Evolutionary conservation across 2,113 vertebrate genomes (phyloP).

Genomic region (Litocranius walleri): DNA sequence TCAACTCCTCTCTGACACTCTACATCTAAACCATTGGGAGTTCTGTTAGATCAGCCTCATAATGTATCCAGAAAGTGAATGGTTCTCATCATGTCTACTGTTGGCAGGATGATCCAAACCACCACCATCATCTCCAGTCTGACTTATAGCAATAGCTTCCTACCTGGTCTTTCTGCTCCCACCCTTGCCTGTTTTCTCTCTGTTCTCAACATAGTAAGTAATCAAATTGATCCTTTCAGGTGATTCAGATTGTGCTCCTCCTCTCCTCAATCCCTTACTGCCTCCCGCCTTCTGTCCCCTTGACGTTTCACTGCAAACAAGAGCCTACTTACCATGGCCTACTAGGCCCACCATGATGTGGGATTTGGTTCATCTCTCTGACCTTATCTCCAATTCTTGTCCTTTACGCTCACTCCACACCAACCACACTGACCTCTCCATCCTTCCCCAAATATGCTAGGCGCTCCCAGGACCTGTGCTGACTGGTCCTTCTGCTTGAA

Average conservation of each 20-base stretch:
- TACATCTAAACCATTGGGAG: background rate
- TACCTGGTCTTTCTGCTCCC: background rate
- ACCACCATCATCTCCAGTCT: background rate
- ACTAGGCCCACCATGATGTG: background rate
- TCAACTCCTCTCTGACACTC: background rate
- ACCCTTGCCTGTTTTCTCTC: background rate
- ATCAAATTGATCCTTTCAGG: background rate
- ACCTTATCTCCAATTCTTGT: background rate
- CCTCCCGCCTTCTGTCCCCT: background rate
- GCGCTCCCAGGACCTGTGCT: background rate
- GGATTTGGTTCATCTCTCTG: background rate
- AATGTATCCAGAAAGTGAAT: background rate
- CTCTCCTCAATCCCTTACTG: background rate
- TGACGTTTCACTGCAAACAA: background rate
- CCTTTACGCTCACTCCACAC: background rate
- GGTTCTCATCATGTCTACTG: background rate
- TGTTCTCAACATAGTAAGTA: background rate
- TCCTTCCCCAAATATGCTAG: background rate
- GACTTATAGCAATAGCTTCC: background rate
- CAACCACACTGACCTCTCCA: background rate
- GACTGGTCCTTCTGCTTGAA: background rate
- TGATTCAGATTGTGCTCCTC: background rate
- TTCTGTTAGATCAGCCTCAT: background rate
- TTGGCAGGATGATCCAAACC: background rate
- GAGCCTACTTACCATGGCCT: background rate